A percentile compares a stretch with the other conserved stretches of the same genome.
phyloP scores from a whole-genome alignment of 2,113 vertebrate species.

The Albula glossodonta region DNA sequence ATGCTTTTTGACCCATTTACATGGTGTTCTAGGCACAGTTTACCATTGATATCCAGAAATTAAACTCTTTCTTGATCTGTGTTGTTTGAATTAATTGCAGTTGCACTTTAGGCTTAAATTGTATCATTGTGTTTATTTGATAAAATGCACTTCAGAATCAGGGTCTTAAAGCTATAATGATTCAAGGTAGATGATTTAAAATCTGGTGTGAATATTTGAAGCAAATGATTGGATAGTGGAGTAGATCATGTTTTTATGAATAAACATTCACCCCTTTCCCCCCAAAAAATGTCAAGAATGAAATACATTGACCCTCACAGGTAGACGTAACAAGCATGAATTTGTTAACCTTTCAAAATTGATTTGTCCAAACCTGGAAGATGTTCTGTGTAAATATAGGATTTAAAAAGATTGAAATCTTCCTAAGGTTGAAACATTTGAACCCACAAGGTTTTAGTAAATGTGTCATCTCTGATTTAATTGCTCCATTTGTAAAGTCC shows the following conservation, averaged over 20 bases:
- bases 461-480: background rate
- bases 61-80: background rate
- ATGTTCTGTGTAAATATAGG: background rate
- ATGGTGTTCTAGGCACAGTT: background rate
- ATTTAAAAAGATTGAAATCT: background rate
- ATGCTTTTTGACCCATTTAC: conserved; percentile 8
- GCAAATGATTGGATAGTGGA: background rate
- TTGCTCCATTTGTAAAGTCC: background rate
- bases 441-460: background rate
- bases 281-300: background rate
- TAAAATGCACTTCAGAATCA: background rate
- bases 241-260: background rate
- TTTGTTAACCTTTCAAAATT: background rate
- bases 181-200: background rate
- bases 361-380: background rate
- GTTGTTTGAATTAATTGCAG: background rate
- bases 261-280: background rate
- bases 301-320: background rate
- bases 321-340: background rate
- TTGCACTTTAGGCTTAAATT: background rate
- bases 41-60: background rate
- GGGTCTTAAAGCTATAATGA: background rate
- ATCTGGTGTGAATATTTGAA: background rate
- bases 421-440: background rate
- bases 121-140: background rate